A percentile compares a stretch with the other conserved stretches of the same genome.
These are phyloP conservation scores for Dynastes tityus DNA, from an alignment of 2,888 invertebrate genomes.

Conservation along the genomic window DNA sequence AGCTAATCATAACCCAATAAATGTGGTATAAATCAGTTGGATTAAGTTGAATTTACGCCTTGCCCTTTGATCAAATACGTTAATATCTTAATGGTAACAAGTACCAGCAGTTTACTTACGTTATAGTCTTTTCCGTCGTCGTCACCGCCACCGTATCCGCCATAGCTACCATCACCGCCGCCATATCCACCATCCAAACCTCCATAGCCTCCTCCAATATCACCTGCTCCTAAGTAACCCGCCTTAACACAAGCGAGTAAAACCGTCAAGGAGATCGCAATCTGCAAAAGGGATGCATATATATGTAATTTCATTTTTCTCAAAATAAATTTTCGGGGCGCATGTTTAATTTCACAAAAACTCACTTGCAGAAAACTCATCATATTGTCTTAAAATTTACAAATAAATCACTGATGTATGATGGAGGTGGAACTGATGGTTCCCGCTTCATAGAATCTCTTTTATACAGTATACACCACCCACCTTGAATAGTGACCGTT, in stretches of 20 bases:
- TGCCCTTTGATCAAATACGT: no score
- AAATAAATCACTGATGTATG: not conserved
- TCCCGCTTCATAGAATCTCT: conserved; percentile 45
- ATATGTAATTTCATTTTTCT: not conserved
- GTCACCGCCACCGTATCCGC: conserved; percentile 64
- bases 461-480: conserved; percentile 46
- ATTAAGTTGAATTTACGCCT: no score
- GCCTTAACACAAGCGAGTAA: conserved; percentile 56
- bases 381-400: conserved; percentile 39
- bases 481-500: conserved; percentile 19
- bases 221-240: conserved; percentile 55
- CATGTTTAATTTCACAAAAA: conserved; percentile 30
- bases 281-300: conserved; percentile 57
- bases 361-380: conserved; percentile 52
- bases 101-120: conserved; percentile 48
- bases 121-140: conserved; percentile 55
- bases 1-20: no score
- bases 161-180: conserved; percentile 63
- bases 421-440: conserved; percentile 46
- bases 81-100: no score
- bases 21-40: no score
- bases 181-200: conserved; percentile 66
- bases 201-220: conserved; percentile 42
- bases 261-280: conserved; percentile 59
- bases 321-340: not conserved